phyloP scores from a whole-genome alignment of 2,888 invertebrate species.

The Tryphoninae sp. region DNA sequence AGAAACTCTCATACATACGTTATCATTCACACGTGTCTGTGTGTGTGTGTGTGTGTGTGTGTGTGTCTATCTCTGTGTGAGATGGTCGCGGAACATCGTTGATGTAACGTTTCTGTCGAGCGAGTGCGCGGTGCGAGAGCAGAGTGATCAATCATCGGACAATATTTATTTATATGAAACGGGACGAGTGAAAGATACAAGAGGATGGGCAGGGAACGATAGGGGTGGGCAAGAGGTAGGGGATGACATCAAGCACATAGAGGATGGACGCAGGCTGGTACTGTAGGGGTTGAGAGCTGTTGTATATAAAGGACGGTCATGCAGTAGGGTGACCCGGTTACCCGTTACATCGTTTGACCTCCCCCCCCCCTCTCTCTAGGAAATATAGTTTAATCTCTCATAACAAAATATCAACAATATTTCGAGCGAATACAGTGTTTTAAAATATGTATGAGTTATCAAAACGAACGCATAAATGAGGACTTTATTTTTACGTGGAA shows the following conservation, averaged over 20 bases:
- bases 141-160: conserved; percentile 76
- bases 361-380: not conserved
- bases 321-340: conserved; percentile 45
- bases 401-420: not conserved
- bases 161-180: conserved; percentile 78
- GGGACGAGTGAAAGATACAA: conserved; percentile 62
- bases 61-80: not conserved
- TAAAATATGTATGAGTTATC: not conserved
- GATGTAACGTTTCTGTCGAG: conserved; percentile 72
- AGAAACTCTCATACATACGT: conserved; percentile 3
- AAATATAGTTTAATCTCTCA: conserved; percentile 20
- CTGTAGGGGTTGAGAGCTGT: conserved; percentile 36
- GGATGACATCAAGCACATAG: conserved; percentile 15
- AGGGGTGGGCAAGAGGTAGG: conserved; percentile 37
- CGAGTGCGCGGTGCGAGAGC: conserved; percentile 59
- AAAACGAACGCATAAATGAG: too few relatives aligned
- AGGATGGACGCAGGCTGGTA: conserved; percentile 10
- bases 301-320: conserved; percentile 13
- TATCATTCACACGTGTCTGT: not conserved
- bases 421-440: not conserved
- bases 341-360: conserved; percentile 19
- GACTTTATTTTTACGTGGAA: too few relatives aligned
- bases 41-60: conserved; percentile 13
- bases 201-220: conserved; percentile 50
- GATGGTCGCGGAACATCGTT: conserved; percentile 55